Base-by-base conservation (phyloP, 1,140 invertebrate genomes). In the Drosophila chauvacae region DNA sequence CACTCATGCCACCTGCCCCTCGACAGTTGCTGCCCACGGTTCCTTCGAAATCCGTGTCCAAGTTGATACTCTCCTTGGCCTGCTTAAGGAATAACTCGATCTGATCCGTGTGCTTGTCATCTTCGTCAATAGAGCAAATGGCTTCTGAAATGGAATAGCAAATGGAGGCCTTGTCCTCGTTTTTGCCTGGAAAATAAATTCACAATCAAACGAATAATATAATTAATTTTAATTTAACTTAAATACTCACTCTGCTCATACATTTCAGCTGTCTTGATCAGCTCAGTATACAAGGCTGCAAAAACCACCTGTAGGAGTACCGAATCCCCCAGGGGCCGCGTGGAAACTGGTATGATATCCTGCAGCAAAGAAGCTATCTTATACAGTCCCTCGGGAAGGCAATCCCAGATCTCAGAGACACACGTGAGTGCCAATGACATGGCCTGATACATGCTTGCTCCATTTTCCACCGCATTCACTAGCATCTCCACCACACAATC, bases 91-190 rank as follows among this genome's bases (percentile, higher is more conserved):
- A 93, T 37, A 93, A 90, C 3, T 95, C 93, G 51, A 96, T 95
- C 78, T 96, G 94, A 56, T 94, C 93, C 0, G 95, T 96, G 64
- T 96, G 95, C 76, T 96, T 96, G 77, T 96, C 94, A 50, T 96
- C 95, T 75, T 96, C 95, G 81, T 96, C 96, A 35, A 96, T 95
- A n/a, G 95, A 95, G 80, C 96, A 97, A 13, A 97, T 93, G 0
- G 95, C 95, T 91, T 97, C 96, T 1, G 95, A 95, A 1, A 96
- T 91, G 0, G 95, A 95, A 16, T 94, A 93, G 4, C 91, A 94
- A 83, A 65, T 94, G 75, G 78, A 92, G 51, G 72, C 85, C 62
- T 87, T 92, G 6, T 75, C 71, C 4, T 76, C 68, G 18, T 81
- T 76, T 28, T 84, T 84, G 4, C 60, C 84, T 83, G 61, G 7